Base-by-base conservation (phyloP, 2,113 vertebrate species). In the Noturus placidus region DNA sequence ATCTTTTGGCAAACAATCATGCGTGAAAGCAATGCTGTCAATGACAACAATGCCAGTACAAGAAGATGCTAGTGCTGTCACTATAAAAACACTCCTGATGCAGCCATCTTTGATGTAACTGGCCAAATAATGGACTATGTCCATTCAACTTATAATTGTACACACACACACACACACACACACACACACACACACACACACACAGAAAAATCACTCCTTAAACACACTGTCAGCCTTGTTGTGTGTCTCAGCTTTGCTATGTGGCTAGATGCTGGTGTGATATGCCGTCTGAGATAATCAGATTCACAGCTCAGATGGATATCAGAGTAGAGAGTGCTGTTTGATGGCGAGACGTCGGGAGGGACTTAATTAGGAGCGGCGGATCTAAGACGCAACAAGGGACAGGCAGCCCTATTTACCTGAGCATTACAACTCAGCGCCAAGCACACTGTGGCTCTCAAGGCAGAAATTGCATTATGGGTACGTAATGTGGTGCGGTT, bases 251-350 rank as follows among this genome's bases (percentile, higher is more conserved):
- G 88, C 90, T 89, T 86, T 86, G 84, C 89, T 92, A 89, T 84
- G 90, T 88, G 88, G 92, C 88, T 89, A 94, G 92, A 93, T 92
- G 92, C 88, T 89, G 89, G 85, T 87, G 89, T 94, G 92, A 94
- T 94, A 93, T 90, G 87, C 87, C 88, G 87, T 93, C 93, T 94
- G 90, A 92, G 87, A 91, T 94, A 94, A 95, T 94, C 93, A 93
- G 90, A 93, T 93, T 93, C 91, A 69, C 72, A 83, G 89, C 92
- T 90, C 92, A 90, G 91, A 92, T 86, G 82, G 93, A 93, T 92
- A 95, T 93, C 93, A 92, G 87, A 90, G 89, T 89, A 90, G 86
- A 84, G 82, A 92, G 91, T 89, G 61, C 86, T 89, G 92, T 94
- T 93, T 93, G 91, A 93, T 93, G 69, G 84, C 25, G 76, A 82